Percentiles rank a stretch among this genome's conserved stretches.
Evolutionary conservation across 1,140 invertebrate genomes (phyloP).

Genomic region (Caenorhabditis brenneri): DNA sequence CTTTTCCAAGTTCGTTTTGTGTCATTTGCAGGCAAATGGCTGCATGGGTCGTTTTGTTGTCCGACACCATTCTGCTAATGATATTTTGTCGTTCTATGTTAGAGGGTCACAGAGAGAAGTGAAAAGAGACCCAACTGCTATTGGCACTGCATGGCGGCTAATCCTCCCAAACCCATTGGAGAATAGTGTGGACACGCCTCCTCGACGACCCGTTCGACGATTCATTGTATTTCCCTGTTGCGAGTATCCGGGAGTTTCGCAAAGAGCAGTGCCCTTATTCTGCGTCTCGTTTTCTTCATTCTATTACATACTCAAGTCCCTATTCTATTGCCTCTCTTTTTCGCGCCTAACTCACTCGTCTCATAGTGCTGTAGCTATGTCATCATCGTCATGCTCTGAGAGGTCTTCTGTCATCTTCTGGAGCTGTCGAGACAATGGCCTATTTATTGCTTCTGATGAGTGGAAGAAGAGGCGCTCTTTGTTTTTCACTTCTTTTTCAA

Average conservation of each 20-base stretch:
- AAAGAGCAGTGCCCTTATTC: constrained; percentile 32
- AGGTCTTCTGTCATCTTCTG: background rate
- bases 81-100: background rate
- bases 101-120: background rate
- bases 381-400: background rate
- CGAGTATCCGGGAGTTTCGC: constrained; percentile 15
- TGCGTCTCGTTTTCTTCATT: constrained; percentile 3
- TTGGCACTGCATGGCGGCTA: background rate
- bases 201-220: background rate
- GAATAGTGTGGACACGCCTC: background rate
- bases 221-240: constrained; percentile 23
- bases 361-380: background rate
- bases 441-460: background rate
- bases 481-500: background rate
- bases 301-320: constrained; percentile 1
- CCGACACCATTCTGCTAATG: background rate
- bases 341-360: background rate
- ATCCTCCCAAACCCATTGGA: constrained; percentile 3
- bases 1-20: background rate
- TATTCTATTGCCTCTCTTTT: background rate
- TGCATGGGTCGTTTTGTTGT: background rate
- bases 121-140: background rate
- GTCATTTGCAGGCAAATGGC: background rate
- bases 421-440: constrained; percentile 1
- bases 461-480: background rate